phyloP scores from a whole-genome alignment of 2,888 invertebrate species.

The Steinernema scapterisci region DNA sequence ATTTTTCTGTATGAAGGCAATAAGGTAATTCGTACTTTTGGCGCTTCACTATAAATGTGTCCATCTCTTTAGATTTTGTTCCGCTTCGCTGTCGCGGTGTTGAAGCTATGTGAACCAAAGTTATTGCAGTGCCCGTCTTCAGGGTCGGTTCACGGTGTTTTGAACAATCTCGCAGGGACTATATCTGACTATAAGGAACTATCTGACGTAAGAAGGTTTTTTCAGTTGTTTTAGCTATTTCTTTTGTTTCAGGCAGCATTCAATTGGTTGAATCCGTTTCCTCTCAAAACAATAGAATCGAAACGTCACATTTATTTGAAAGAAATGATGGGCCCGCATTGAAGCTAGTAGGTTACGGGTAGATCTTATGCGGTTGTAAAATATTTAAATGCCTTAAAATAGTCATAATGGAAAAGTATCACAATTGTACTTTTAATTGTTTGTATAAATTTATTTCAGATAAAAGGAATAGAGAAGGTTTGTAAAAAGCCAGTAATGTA shows the following conservation, averaged over 20 bases:
- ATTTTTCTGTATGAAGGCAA: constrained; percentile 72
- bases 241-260: constrained; percentile 70
- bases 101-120: constrained; percentile 71
- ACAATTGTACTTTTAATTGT: neutral
- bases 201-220: constrained; percentile 67
- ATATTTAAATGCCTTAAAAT: too few relatives aligned
- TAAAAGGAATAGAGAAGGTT: neutral
- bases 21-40: constrained; percentile 68
- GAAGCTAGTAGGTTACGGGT: constrained; percentile 41
- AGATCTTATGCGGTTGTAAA: neutral
- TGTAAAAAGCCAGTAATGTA: neutral
- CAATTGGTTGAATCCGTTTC: constrained; percentile 71
- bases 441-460: neutral
- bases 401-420: neutral
- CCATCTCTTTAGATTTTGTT: constrained; percentile 70
- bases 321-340: constrained; percentile 64
- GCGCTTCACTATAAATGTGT: neutral
- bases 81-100: constrained; percentile 72
- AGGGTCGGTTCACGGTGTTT: constrained; percentile 66
- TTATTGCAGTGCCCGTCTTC: constrained; percentile 68
- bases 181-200: constrained; percentile 71
- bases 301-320: constrained; percentile 70
- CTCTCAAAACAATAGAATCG: constrained; percentile 69
- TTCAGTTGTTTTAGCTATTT: neutral
- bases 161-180: constrained; percentile 70